A percentile compares a stretch with the other conserved stretches of the same genome.
Evolutionary conservation across 2,113 vertebrate genomes (phyloP).

Genomic region (Sylvicapra grimmia): DNA sequence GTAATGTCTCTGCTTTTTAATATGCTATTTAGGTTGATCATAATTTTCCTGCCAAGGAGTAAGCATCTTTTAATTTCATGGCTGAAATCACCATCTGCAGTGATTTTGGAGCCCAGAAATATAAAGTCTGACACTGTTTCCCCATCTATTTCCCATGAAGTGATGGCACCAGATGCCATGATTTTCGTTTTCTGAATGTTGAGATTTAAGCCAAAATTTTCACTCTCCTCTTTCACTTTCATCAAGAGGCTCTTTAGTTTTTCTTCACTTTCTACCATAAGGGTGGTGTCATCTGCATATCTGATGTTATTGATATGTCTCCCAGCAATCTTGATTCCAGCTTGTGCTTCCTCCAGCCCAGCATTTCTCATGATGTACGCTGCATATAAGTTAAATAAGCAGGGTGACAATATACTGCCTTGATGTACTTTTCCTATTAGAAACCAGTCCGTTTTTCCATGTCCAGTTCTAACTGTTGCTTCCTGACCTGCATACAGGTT

Average conservation of each 20-base stretch:
- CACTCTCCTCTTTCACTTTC: not conserved
- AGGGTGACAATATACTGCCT: too few species aligned
- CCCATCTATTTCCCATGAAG: not conserved
- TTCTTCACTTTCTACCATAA: not conserved
- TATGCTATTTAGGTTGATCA: not conserved
- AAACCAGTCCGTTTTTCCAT: not conserved
- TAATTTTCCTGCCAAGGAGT: not conserved
- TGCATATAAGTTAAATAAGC: not conserved
- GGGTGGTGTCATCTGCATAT: not conserved
- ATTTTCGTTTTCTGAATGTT: not conserved
- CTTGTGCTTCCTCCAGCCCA: not conserved
- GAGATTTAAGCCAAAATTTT: not conserved
- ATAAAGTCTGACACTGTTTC: not conserved
- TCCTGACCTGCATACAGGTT: not conserved
- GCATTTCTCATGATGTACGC: not conserved
- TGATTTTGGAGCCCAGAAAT: not conserved
- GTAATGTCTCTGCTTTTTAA: not conserved
- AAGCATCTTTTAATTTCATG: not conserved
- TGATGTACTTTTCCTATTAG: too few species aligned
- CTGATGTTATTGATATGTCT: not conserved
- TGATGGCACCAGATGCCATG: fast-evolving
- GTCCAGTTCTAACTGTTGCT: not conserved
- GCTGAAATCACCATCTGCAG: not conserved
- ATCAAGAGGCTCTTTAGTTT: not conserved
- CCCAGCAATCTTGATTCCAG: fast-evolving